Conservation (phyloP, 2,113 vertebrate genomes). For the Alexandromys fortis region DNA sequence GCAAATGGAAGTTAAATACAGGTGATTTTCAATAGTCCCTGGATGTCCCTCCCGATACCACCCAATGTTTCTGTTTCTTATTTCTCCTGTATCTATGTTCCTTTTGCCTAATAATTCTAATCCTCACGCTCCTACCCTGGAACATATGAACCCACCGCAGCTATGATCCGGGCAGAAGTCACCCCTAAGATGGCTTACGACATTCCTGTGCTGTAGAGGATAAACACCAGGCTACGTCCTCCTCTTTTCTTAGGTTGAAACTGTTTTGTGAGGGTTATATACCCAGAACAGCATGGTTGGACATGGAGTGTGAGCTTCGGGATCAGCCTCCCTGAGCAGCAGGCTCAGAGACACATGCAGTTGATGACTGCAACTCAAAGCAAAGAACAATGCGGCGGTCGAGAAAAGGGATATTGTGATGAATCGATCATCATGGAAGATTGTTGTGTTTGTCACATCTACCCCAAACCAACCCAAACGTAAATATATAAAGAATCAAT, state of each 20-base stretch:
- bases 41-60: no score
- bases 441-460: background rate
- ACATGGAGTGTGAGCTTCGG: fast-evolving
- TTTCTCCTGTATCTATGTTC: no score
- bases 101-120: no score
- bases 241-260: background rate
- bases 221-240: background rate
- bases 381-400: background rate
- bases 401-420: background rate
- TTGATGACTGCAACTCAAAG: fast-evolving
- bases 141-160: no score
- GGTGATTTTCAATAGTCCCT: no score
- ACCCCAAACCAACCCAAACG: background rate
- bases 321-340: fast-evolving
- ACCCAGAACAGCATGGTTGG: background rate
- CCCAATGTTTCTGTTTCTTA: no score
- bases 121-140: no score
- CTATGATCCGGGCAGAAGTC: no score
- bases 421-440: background rate
- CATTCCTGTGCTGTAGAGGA: background rate
- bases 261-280: background rate
- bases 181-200: no score
- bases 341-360: background rate
- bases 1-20: no score
- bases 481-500: background rate